Evolutionary conservation across 37 sponge, comb jelly and placozoan species (phyloP).

Genomic region (Spongilla lacustris): DNA sequence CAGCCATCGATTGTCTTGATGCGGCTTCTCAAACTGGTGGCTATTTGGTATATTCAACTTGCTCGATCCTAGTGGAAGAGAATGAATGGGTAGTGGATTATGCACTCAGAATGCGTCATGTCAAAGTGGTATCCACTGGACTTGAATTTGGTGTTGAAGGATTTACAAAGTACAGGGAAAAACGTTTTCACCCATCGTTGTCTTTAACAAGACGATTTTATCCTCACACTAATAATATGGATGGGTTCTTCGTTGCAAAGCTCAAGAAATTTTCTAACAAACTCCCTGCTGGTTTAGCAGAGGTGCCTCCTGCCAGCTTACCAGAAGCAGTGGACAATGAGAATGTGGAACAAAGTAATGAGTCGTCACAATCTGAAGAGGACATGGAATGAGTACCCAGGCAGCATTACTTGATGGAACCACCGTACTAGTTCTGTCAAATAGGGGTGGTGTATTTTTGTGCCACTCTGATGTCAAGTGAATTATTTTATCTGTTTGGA

Average conservation of each 20-base stretch:
- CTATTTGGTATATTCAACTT: constrained; percentile 94
- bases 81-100: constrained; percentile 97
- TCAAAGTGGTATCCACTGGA: constrained; percentile 92
- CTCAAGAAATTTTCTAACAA: constrained; percentile 87
- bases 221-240: constrained; percentile 98
- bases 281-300: constrained; percentile 16
- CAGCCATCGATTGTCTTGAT: constrained; percentile 94
- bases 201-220: constrained; percentile 83
- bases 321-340: too few species aligned
- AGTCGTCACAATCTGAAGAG: background rate
- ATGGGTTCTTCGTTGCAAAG: constrained; percentile 98
- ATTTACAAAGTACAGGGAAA: constrained; percentile 79
- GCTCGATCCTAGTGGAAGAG: constrained; percentile 95
- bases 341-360: too few species aligned
- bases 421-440: background rate
- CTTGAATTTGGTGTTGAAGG: constrained; percentile 91
- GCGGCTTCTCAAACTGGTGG: constrained; percentile 89
- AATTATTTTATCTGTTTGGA: background rate
- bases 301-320: background rate
- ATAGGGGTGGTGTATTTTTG: too few species aligned
- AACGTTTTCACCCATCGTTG: constrained; percentile 91
- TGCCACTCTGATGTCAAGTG: background rate
- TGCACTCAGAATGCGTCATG: constrained; percentile 85
- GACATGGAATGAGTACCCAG: background rate
- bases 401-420: background rate